Conservation (phyloP, 92 coral and sea anemone genomes). For the Palythoa heliodiscus region DNA sequence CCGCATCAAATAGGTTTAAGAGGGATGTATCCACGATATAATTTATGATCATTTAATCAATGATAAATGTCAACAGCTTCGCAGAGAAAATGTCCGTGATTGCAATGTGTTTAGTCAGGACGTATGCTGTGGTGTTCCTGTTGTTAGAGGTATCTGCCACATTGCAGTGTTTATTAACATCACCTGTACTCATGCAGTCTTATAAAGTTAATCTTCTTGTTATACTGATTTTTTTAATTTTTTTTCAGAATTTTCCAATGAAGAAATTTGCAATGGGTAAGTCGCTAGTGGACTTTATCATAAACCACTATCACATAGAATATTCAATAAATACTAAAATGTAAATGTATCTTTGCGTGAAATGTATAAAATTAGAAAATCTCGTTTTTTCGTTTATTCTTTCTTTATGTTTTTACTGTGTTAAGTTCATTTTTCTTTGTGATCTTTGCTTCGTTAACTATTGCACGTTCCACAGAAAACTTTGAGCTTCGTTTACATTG, state of each 20-base stretch:
- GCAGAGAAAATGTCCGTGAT: neutral
- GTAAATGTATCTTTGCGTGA: neutral
- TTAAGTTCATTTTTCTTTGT: neutral
- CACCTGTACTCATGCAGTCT: neutral
- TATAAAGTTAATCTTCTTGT: neutral
- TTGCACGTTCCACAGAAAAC: neutral
- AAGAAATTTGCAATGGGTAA: constrained; percentile 15
- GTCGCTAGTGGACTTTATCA: neutral
- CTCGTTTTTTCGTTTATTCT: neutral
- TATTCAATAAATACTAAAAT: neutral
- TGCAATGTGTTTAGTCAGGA: neutral
- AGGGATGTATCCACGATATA: neutral
- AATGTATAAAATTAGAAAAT: neutral
- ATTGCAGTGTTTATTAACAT: neutral
- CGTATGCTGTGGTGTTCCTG: neutral
- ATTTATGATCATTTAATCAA: neutral
- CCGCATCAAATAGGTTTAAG: neutral
- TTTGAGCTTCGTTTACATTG: neutral
- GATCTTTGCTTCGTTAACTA: neutral
- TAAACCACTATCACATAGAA: neutral
- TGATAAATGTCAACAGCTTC: neutral
- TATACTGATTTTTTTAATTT: neutral
- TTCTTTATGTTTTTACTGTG: neutral
- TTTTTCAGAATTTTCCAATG: constrained; percentile 7
- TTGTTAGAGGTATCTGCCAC: constrained; percentile 9